Base-by-base conservation (phyloP, 2,113 vertebrate genomes). In the Gavialis gangeticus region DNA sequence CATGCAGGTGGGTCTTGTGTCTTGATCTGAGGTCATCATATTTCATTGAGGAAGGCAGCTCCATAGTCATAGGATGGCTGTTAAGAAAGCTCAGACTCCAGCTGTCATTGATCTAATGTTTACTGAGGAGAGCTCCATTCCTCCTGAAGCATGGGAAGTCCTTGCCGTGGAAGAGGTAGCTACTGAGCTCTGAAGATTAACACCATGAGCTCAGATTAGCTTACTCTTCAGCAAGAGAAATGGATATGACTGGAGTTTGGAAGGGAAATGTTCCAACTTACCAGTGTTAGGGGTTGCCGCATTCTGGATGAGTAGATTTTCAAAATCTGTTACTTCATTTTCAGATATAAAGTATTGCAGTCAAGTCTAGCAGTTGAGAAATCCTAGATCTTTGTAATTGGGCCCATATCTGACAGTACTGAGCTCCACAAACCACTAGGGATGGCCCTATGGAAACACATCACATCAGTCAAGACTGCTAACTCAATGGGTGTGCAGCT, bases 401-500 rank as follows among this genome's bases (percentile, higher is more conserved):
- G 66, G 19, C 22, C 67, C 30, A 69, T 69, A 18, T 37, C 30
- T 37, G n/a, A 37, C 30, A 37, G 19, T 69, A 19, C 13, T 11
- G 30, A 18, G 67, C 18, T 67, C 28, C 64, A 67, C n/a, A 67
- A 67, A 67, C 28, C n/a, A 19, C n/a, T 34, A 34, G 30, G 13
- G 30, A 69, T 69, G 67, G 67, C 67, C 30, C 67, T 37, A 30
- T 19, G 34, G 19, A 69, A 16, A 69, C 18, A 17, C n/a, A 67
- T 30, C n/a, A 67, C 66, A 64, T 75, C 56, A 59, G 30, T 58
- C 7, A 10, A 16, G 30, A 30, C 66, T 25, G 12, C 76, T 92
- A 86, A 93, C 86, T 94, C 37, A 78, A 76, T 75, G 86, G 90
- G 63, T 69, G 77, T 25, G 57, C 95, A 94, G 86, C 90, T 96